These are phyloP conservation scores for Paradoxurus hermaphroditus DNA, from an alignment of 2,113 vertebrate species.

Conservation along the genomic window DNA sequence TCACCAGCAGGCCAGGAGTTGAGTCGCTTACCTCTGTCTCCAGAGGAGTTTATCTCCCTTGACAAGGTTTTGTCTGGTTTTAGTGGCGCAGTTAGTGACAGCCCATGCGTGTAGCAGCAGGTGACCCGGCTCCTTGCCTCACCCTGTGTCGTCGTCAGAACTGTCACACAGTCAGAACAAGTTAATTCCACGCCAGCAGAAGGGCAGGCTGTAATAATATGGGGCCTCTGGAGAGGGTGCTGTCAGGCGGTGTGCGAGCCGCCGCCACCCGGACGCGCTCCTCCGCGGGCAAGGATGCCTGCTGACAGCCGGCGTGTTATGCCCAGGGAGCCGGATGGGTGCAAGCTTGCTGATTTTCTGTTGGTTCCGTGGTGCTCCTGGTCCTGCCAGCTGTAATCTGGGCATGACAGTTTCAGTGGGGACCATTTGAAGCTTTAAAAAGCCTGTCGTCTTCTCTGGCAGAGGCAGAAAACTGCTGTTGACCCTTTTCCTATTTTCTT, in stretches of 20 bases:
- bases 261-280: slow-evolving; percentile 39
- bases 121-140: slow-evolving; percentile 78
- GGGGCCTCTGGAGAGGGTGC: slow-evolving; percentile 84
- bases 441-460: neutral
- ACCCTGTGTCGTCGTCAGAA: slow-evolving; percentile 69
- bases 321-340: neutral
- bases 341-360: slow-evolving; percentile 64
- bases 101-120: slow-evolving; percentile 75
- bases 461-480: neutral
- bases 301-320: slow-evolving; percentile 75
- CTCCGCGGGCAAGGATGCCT: neutral
- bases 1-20: slow-evolving; percentile 51
- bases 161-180: slow-evolving; percentile 87
- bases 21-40: slow-evolving; percentile 79
- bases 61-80: slow-evolving; percentile 84
- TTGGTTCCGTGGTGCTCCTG: neutral
- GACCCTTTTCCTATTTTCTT: neutral
- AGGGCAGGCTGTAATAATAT: slow-evolving; percentile 79
- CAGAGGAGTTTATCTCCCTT: slow-evolving; percentile 80
- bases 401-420: neutral
- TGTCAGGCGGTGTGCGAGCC: slow-evolving; percentile 69
- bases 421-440: slow-evolving; percentile 7
- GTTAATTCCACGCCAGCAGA: slow-evolving; percentile 81
- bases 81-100: slow-evolving; percentile 80
- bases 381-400: neutral